phyloP scores from a whole-genome alignment of 1,140 invertebrate genomes.

The Tenebrio molitor region DNA sequence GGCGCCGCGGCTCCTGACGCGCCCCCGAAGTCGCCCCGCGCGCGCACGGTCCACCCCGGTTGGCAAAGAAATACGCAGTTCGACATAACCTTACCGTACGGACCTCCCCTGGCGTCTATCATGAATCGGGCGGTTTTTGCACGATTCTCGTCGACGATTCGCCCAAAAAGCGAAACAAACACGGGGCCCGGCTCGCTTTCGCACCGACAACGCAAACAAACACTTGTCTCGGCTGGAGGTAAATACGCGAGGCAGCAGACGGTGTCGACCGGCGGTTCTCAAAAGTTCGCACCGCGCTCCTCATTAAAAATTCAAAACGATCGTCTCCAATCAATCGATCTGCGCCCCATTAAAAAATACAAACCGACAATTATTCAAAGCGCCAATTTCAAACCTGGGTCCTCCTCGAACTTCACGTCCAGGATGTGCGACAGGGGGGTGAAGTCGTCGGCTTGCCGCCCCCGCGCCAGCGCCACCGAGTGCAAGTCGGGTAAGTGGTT shows the following conservation, averaged over 20 bases:
- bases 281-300: neutral
- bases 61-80: slow-evolving; percentile 2
- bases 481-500: slow-evolving; percentile 67
- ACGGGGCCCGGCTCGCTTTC: neutral
- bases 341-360: neutral
- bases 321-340: slow-evolving; percentile 4
- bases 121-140: neutral
- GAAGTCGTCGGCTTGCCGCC: slow-evolving; percentile 33
- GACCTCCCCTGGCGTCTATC: neutral
- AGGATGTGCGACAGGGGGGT: neutral
- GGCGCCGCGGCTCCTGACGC: neutral
- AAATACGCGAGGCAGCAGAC: slow-evolving; percentile 10
- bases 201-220: neutral
- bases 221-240: slow-evolving; percentile 4
- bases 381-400: slow-evolving; percentile 18
- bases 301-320: slow-evolving; percentile 3
- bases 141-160: neutral
- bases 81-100: slow-evolving; percentile 29
- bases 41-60: neutral
- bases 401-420: slow-evolving; percentile 31
- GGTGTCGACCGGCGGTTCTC: neutral
- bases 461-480: slow-evolving; percentile 65
- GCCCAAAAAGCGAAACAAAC: neutral
- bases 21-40: neutral
- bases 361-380: neutral